Evolutionary conservation across 35 echinoderm and acorn worm species (phyloP).

Genomic region (Apostichopus californicus): DNA sequence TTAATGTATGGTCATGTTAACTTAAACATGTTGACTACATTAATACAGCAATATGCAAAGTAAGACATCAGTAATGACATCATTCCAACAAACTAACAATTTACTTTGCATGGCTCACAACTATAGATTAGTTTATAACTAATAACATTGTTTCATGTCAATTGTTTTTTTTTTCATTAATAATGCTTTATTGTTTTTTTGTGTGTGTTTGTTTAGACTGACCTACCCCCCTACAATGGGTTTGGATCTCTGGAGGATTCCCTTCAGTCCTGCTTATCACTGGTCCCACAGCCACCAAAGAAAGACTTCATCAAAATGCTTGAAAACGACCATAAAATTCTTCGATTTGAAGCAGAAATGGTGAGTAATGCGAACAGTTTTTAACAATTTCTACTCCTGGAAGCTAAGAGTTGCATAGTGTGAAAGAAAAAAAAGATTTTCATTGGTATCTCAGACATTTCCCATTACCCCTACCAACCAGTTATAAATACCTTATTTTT

Average conservation of each 20-base stretch:
- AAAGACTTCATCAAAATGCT: conserved; percentile 99
- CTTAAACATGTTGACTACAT: too few species aligned
- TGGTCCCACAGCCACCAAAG: conserved; percentile 97
- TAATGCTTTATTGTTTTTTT: not conserved
- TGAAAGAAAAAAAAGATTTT: too few species aligned
- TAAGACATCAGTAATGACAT: too few species aligned
- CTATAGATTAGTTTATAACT: too few species aligned
- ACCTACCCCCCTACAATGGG: conserved; percentile 94
- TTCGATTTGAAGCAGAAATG: conserved; percentile 93
- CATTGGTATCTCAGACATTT: too few species aligned
- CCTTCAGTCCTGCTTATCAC: conserved; percentile 90
- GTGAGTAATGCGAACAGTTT: conserved; percentile 47
- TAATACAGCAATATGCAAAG: too few species aligned
- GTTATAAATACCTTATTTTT: not conserved
- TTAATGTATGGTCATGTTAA: too few species aligned
- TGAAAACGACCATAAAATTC: conserved; percentile 98
- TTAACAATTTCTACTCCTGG: not conserved
- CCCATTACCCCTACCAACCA: not conserved
- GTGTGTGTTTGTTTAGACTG: not conserved
- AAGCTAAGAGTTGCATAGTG: too few species aligned
- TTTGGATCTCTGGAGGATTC: conserved; percentile 98
- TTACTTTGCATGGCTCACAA: too few species aligned
- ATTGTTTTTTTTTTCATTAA: not conserved
- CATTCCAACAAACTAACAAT: not conserved
- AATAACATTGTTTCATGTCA: too few species aligned